Base-by-base conservation (phyloP, 2,797 vertebrate species). In the Notolepis coatsorum region DNA sequence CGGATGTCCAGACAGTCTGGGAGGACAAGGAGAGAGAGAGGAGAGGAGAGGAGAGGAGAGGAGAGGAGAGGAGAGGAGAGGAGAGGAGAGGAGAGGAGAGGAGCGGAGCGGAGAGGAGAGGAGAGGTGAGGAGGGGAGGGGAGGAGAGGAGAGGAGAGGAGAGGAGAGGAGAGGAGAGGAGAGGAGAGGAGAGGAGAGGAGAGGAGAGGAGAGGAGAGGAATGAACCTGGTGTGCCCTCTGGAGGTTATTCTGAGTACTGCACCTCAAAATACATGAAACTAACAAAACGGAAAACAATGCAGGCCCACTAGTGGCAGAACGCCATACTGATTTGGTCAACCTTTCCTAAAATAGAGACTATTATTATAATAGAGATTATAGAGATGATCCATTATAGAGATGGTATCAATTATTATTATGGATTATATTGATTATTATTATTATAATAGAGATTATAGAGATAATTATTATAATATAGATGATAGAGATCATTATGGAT, bases 1-100 rank as follows among this genome's bases (percentile, higher is more conserved):
- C 87, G 86, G 75, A 99, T 98, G 80, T 99, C 96, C 75, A 99
- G 89, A 33, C 94, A 94, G 88, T 99, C 98, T 99, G 82, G 28
- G 59, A 54, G 12, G 37, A 8, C 13, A 9, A 47, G 20, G 25
- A 5, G 45, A 4, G 45, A 10, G 51, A 2, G 20, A 2, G n/a
- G 23, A 4, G 39, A 17, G 7, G 8, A 25, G n/a, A 17, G 5
- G 38, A 9, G 15, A 33, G 23, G 21, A 10, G 41, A 9, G 6
- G 3, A 18, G 21, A 4, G 1, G n/a, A 52, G 6, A 25, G 8
- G 24, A 4, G 10, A 20, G 27, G 10, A n/a, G 41, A 13, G 17
- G 15, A 13, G 17, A 4, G 2, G 7, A 9, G 33, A n/a, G 20
- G 1, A 17, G 21, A 24, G 24, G 35, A 13, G 23, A 15, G 13